These are phyloP conservation scores for Leptodactylus fallax DNA, from an alignment of 2,797 vertebrate genomes.

Conservation along the genomic window DNA sequence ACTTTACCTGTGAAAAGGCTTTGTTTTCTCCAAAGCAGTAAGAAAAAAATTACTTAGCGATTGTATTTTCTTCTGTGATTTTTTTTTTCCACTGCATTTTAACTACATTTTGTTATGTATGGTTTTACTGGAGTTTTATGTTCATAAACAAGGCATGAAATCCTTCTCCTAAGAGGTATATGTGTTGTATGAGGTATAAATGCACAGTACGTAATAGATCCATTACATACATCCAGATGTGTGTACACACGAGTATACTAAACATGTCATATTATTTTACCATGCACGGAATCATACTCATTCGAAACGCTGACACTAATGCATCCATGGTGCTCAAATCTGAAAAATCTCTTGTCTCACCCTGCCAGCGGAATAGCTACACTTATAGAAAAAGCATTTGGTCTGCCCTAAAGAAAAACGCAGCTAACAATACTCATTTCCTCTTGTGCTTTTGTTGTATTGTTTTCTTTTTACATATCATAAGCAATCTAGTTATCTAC, in stretches of 20 bases:
- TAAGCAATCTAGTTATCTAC: conserved; percentile 41
- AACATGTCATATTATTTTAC: conserved; percentile 55
- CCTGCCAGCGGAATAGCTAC: conserved; percentile 33
- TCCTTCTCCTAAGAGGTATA: not conserved
- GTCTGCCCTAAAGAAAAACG: conserved; percentile 22
- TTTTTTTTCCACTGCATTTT: no score
- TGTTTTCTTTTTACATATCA: conserved; percentile 40
- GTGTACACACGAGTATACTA: conserved; percentile 47
- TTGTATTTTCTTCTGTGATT: no score
- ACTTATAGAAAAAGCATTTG: conserved; percentile 40
- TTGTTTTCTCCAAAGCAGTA: no score
- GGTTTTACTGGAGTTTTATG: not conserved
- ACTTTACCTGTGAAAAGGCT: no score
- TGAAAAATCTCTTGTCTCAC: conserved; percentile 5
- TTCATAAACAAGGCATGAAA: conserved; percentile 22
- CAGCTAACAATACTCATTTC: not conserved
- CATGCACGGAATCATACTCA: conserved; percentile 37
- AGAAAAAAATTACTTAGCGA: no score
- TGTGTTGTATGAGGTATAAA: not conserved
- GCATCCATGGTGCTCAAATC: conserved; percentile 30
- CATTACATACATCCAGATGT: conserved; percentile 45
- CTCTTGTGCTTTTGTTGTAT: conserved; percentile 32
- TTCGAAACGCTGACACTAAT: conserved; percentile 55
- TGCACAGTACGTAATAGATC: conserved; percentile 10
- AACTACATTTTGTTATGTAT: no score